Evolutionary conservation across 2,113 vertebrate species (phyloP), one percentile per base, ranked within the genome.

Genomic region (Arizona elegans): DNA sequence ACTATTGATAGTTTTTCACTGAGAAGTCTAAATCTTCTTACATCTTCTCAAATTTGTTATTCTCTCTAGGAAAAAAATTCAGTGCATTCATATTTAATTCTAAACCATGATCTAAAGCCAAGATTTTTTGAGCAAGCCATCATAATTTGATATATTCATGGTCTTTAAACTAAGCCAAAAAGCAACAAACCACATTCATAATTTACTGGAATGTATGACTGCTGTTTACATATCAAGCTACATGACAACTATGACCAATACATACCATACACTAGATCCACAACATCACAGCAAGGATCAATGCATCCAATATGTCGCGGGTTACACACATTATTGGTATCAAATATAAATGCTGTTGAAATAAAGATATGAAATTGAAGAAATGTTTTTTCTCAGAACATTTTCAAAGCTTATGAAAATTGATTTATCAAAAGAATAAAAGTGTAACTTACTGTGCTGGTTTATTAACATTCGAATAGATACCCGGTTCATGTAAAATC

Each of bases 401-500:
- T 33, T 23, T 15, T 59, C 75, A 81, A 81, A 81, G 33, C 17
- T 2, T 10, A 23, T 62, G 5, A 38, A 93, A 93, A 52, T 13
- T 13, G 24, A 10, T 93, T 59, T 87, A 47, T 90, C 58, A 7
- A 47, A 47, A 15, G 29, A 91, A 92, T 89, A 62, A 50, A 88
- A 89, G 29, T 58, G 56, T 93, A 91, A 98, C 99, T 99, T 97
- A 99, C 99, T 98, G 96, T 99, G 99, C 94, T 99, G 99, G 97
- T 99, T 99, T 98, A 99, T 99, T 88, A 99, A 97, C 99, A 99
- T 99, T 92, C 99, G 98, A 0, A 98, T 99, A 17, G 99, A 99
- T 97, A 99, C 99, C 86, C 99, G 98, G 97, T 99, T 99, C 98
- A 99, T 99, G 96, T 99, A 99, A 97, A 99, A 99, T 65, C 99